Evolutionary conservation across 2,797 vertebrate species (phyloP).

Genomic region (Oreortyx pictus): DNA sequence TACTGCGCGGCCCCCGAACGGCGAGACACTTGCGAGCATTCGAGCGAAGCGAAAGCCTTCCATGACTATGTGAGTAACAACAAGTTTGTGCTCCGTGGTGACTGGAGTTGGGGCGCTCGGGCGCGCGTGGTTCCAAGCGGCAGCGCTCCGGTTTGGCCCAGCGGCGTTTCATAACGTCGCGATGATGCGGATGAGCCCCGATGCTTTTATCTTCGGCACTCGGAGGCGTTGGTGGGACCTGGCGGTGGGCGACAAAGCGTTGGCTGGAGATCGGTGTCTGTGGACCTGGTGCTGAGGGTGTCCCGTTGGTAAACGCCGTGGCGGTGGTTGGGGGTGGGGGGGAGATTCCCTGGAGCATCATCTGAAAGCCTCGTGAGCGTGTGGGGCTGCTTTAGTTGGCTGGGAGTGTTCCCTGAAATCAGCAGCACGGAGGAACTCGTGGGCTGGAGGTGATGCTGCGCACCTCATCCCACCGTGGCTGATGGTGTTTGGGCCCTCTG

Average conservation of each 20-base stretch:
- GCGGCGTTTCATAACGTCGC: slow-evolving; percentile 59
- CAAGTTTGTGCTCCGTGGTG: slow-evolving; percentile 79
- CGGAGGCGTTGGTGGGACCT: slow-evolving; percentile 35
- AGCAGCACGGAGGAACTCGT: not conserved
- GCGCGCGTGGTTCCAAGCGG: slow-evolving; percentile 16
- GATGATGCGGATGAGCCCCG: slow-evolving; percentile 63
- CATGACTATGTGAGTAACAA: slow-evolving; percentile 97
- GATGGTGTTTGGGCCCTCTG: not conserved
- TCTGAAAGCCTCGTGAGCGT: not conserved
- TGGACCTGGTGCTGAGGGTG: not conserved
- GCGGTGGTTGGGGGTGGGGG: not conserved
- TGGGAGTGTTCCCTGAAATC: not conserved
- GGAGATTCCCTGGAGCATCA: not conserved
- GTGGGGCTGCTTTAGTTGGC: not conserved
- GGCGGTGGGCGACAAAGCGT: not conserved
- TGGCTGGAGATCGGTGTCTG: not conserved
- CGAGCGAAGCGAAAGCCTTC: slow-evolving; percentile 99
- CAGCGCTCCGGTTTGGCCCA: slow-evolving; percentile 58
- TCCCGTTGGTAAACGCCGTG: not conserved
- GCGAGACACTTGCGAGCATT: slow-evolving; percentile 99
- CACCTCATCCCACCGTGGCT: not conserved
- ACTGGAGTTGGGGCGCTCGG: slow-evolving; percentile 68
- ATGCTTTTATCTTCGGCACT: slow-evolving; percentile 60
- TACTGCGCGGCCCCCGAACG: slow-evolving; percentile 99
- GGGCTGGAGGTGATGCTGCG: not conserved